Base-by-base conservation (phyloP, 2,113 vertebrate species). In the Pontoporia blainvillei region DNA sequence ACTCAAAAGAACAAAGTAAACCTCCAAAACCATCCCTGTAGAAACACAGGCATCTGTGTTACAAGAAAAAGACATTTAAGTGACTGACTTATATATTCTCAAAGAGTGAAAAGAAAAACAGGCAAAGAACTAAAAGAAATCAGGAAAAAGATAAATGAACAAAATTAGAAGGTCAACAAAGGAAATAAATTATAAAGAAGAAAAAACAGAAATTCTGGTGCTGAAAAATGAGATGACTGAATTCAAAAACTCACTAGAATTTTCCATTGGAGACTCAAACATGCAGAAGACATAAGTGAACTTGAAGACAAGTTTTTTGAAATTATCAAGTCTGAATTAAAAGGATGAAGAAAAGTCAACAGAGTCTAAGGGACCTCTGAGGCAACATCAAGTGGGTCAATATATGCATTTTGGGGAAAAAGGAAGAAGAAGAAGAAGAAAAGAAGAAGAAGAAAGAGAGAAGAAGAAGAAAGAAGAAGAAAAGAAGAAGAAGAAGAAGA, bases 401-500 rank as follows among this genome's bases (percentile, higher is more conserved):
- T 8, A 46, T 59, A 69, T 13, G 9, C 29, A 91, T 25, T 90
- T 34, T 81, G 31, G 39, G 31, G 25, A 23, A 81, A 20, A 64
- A 67, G 8, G 54, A 66, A 3, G 49, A 59, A 34, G 27, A 49
- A 5, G 34, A 23, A 1, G 1, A 81, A 29, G 15, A 67, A 5
- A 41, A 66, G 8, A 39, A 59, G 44, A 17, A 66, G 9, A 57
- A 34, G 49, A 1, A 69, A 27, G 52, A 57, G 12, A 41, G 31
- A 8, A 76, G 29, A 34, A 10, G n/a, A 13, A 14, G 4, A 13
- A 49, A 14, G 49, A 1, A 14, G 49, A 49, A 4, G 49, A 15
- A 0, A 14, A 15, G 5, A 14, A 49, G 4, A 13, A 0, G 14
- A 1, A 4, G 49, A 4, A 14, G 49, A 0, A 15, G 49, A 15